Percentiles rank a stretch among this genome's conserved stretches.
phyloP scores from a whole-genome alignment of 1,140 invertebrate genomes.

The Andricus grossulariae region DNA sequence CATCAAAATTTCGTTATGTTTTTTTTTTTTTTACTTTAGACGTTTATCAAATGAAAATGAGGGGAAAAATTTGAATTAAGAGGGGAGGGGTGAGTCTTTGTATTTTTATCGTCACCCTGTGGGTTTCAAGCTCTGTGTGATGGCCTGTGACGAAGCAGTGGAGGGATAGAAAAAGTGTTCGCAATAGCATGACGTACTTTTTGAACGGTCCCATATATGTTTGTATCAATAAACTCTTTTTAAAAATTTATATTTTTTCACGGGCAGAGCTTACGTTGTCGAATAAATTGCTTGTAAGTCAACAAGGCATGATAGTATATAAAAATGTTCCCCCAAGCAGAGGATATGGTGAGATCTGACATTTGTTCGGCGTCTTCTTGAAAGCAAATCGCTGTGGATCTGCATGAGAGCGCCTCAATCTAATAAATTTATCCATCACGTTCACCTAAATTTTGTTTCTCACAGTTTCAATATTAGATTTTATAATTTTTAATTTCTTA shows the following conservation, averaged over 20 bases:
- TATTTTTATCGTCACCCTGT: no score
- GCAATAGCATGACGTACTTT: no score
- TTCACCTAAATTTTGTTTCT: background rate
- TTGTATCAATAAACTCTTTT: conserved; percentile 19
- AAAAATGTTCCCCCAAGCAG: background rate
- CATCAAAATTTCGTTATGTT: no score
- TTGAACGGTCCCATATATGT: background rate
- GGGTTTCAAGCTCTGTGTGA: background rate
- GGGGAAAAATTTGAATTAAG: no score
- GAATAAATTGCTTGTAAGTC: conserved; percentile 19
- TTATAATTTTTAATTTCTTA: no score
- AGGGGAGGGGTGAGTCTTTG: no score
- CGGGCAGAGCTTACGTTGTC: background rate
- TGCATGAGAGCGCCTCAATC: conserved; percentile 19
- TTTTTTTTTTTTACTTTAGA: no score
- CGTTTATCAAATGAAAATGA: no score
- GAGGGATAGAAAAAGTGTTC: no score
- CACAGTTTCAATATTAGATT: no score
- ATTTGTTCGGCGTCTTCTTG: conserved; percentile 20
- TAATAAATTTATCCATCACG: conserved; percentile 17
- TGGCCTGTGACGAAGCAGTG: no score
- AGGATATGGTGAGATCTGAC: background rate
- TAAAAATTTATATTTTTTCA: conserved; percentile 5
- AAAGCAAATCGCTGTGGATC: conserved; percentile 19
- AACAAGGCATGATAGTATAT: conserved; percentile 16